Conservation (phyloP, 1,140 invertebrate species). For the Myzus persicae region DNA sequence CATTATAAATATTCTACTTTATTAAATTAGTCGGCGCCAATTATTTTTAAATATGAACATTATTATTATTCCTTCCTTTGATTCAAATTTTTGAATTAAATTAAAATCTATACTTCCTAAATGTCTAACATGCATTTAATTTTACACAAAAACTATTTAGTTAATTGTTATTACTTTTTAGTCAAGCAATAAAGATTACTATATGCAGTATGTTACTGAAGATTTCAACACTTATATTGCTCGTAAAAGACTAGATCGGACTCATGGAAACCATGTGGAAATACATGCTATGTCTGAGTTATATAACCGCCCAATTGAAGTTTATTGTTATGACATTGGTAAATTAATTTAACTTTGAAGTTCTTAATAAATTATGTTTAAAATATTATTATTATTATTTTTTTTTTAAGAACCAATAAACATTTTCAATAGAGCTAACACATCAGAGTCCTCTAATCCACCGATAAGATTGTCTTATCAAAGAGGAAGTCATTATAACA, state of each 20-base stretch:
- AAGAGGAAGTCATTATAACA: conserved; percentile 89
- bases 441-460: conserved; percentile 75
- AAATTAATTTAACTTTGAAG: conserved; percentile 53
- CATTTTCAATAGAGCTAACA: conserved; percentile 80
- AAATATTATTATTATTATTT: background rate
- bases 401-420: conserved; percentile 82
- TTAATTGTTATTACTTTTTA: conserved; percentile 64
- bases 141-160: background rate
- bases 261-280: conserved; percentile 93
- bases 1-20: background rate
- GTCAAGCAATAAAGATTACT: conserved; percentile 88
- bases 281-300: conserved; percentile 94
- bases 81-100: background rate
- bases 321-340: conserved; percentile 89
- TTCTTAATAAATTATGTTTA: background rate
- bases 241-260: conserved; percentile 79
- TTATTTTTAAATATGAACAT: background rate
- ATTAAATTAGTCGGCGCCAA: background rate
- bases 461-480: conserved; percentile 92
- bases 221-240: conserved; percentile 88
- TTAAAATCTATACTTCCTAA: background rate
- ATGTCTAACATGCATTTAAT: background rate
- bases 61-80: background rate
- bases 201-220: conserved; percentile 92
- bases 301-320: conserved; percentile 91